Evolutionary conservation across 2,888 invertebrate species (phyloP).

Genomic region (Synanthedon andrenaeformis): DNA sequence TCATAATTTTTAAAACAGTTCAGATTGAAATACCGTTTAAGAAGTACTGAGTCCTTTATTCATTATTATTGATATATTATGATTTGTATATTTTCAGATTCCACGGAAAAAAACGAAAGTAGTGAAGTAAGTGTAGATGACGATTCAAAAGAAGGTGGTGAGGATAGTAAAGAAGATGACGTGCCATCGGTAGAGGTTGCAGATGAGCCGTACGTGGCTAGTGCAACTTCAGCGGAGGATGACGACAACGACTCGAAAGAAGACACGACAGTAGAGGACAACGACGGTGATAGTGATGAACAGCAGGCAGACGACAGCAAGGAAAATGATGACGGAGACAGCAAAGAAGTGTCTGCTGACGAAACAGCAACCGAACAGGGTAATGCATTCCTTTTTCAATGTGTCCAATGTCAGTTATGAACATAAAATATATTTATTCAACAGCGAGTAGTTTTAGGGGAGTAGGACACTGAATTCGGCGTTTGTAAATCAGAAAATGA

Average conservation of each 20-base stretch:
- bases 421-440: not conserved
- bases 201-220: constrained; percentile 59
- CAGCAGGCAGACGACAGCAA: constrained; percentile 30
- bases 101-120: constrained; percentile 63
- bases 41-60: not conserved
- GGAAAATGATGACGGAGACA: constrained; percentile 37
- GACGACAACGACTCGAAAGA: constrained; percentile 48
- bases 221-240: constrained; percentile 54
- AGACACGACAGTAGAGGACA: constrained; percentile 26
- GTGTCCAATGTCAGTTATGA: not conserved
- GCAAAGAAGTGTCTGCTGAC: constrained; percentile 59
- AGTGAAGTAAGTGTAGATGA: constrained; percentile 60
- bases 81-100: constrained; percentile 27
- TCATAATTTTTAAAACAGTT: too few species aligned
- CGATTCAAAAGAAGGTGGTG: constrained; percentile 56
- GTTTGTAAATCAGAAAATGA: too few species aligned
- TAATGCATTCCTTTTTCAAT: constrained; percentile 10
- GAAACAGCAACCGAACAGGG: constrained; percentile 57
- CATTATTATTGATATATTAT: not conserved
- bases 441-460: too few species aligned
- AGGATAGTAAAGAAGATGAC: constrained; percentile 44
- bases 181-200: constrained; percentile 55
- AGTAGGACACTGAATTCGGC: too few species aligned
- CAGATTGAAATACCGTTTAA: too few species aligned
- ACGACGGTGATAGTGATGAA: constrained; percentile 41